Evolutionary conservation across 2,113 vertebrate species (phyloP), one percentile per base, ranked within the genome.

Genomic region (Microtus montanus): DNA sequence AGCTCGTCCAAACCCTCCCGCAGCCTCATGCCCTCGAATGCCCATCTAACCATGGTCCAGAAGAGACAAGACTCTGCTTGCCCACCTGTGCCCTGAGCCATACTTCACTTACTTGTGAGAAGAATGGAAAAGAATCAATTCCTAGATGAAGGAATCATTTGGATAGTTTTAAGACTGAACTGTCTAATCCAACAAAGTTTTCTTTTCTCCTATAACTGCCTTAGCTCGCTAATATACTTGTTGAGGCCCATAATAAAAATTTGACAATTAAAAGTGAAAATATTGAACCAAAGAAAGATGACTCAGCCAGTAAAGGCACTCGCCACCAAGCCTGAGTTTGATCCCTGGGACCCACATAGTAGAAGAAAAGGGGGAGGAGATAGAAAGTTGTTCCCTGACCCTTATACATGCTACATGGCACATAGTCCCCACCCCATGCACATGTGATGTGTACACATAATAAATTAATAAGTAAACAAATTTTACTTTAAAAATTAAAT

Each of bases 131-230:
- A 30, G 54, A 93, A 83, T 28, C 47, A 20, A 7, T 85, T 83
- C 64, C 91, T 14, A 75, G 68, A n/a, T n/a, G 7, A 9, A 96
- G n/a, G 24, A 95, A 35, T n/a, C 94, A 64, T 84, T 58, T 54
- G 26, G 41, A 33, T 19, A 12, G 61, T 5, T 68, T 74, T 82
- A 64, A 96, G 74, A 61, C 35, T 44, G 5, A 84, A 38, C 26
- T 52, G 33, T 15, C 82, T 87, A 44, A 58, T 41, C n/a, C 61
- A 87, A 11, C 38, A 12, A 0, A 33, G 63, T 73, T 89, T 54
- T 38, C 80, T 74, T 86, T 82, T 92, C 35, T n/a, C 52, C 28
- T 78, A 3, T 17, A 52, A 64, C 0, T 2, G 28, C 10, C 20
- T 86, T 7, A 1, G 28, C 47, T 20, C 10, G 1, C 30, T 49